Percentiles rank a stretch among this genome's conserved stretches.
Conservation (phyloP, 2,113 vertebrate genomes). For the Catharus bicknelli region DNA sequence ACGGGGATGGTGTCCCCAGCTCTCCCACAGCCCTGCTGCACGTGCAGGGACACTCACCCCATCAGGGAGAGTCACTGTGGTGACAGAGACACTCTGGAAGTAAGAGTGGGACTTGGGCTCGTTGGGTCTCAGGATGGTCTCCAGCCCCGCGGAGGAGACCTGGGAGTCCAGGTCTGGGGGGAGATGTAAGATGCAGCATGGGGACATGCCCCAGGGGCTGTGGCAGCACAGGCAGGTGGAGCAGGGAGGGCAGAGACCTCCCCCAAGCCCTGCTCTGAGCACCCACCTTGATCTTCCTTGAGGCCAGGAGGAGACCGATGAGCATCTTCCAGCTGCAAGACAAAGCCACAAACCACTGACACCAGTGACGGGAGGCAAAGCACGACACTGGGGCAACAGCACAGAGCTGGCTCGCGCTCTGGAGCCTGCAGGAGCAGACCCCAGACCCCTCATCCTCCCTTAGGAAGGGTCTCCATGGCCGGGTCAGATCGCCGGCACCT, state of each 20-base stretch:
- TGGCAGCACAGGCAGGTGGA: accelerated
- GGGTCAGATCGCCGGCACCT: accelerated
- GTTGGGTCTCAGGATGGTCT: conserved; percentile 44
- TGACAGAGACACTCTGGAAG: conserved; percentile 86
- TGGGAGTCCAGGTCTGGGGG: conserved; percentile 76
- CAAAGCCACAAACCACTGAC: not conserved
- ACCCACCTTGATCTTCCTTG: not conserved
- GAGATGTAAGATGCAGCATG: accelerated
- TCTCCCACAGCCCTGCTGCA: accelerated
- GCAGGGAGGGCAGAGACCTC: not conserved
- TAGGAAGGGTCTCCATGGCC: conserved; percentile 47
- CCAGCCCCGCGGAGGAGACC: conserved; percentile 70
- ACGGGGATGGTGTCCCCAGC: accelerated
- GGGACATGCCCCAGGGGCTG: accelerated
- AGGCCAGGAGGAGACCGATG: not conserved
- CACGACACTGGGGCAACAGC: accelerated
- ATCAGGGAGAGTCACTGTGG: conserved; percentile 80
- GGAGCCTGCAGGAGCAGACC: accelerated
- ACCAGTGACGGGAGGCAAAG: accelerated
- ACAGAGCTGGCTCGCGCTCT: accelerated
- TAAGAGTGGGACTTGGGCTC: conserved; percentile 76
- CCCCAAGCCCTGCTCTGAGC: not conserved
- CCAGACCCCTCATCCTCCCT: conserved; percentile 40
- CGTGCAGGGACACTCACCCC: conserved; percentile 77
- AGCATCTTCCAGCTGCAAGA: conserved; percentile 63